These are phyloP conservation scores for Parnassius glacialis DNA, from an alignment of 2,888 invertebrate genomes.

Conservation along the genomic window DNA sequence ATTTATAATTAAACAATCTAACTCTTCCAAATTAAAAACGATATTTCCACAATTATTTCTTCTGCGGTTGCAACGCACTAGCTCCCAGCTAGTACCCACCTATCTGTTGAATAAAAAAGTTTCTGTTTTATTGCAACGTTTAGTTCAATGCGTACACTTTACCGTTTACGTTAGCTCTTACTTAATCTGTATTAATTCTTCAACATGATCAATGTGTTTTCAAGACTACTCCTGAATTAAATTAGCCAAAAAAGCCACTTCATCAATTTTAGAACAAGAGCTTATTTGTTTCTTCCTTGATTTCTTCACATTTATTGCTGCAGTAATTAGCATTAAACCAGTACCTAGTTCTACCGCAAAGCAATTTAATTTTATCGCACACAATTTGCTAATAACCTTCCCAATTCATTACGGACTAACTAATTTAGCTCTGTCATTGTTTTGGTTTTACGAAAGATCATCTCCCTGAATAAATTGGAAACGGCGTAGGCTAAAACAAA, in stretches of 20 bases:
- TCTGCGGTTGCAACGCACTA: too few species aligned
- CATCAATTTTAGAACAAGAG: constrained; percentile 39
- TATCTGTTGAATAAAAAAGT: too few species aligned
- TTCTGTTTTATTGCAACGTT: too few species aligned
- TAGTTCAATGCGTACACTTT: too few species aligned
- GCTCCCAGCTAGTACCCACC: too few species aligned
- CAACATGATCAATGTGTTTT: constrained; percentile 3
- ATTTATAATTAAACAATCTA: too few species aligned
- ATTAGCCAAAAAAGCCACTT: constrained; percentile 26
- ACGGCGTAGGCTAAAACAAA: constrained; percentile 53
- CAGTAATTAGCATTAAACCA: constrained; percentile 50
- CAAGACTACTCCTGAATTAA: constrained; percentile 5
- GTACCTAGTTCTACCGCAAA: constrained; percentile 51
- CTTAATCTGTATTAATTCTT: too few species aligned
- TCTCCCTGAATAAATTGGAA: constrained; percentile 62
- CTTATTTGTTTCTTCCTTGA: constrained; percentile 57
- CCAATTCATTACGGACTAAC: constrained; percentile 55
- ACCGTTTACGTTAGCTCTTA: too few species aligned
- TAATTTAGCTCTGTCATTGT: constrained; percentile 67
- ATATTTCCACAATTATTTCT: too few species aligned
- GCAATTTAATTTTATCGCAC: constrained; percentile 66
- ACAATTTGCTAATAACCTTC: constrained; percentile 65
- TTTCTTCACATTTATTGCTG: constrained; percentile 60
- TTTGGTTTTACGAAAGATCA: constrained; percentile 62
- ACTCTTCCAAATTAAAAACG: too few species aligned